Base-by-base conservation (phyloP, 2,888 invertebrate species). In the Pogonocherus hispidulus region DNA sequence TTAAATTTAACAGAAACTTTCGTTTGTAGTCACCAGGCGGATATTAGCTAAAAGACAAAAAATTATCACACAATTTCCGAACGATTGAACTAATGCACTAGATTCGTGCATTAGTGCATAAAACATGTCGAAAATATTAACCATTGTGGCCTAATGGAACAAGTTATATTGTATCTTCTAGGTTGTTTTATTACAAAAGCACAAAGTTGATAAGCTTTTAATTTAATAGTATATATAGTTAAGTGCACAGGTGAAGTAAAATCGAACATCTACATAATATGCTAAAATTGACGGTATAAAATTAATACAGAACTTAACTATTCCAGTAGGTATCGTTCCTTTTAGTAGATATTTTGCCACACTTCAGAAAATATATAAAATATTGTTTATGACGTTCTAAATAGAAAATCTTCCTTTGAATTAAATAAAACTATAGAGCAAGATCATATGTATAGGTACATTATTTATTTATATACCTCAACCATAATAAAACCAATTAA, bases 51-150 rank as follows among this genome's bases (percentile, higher is more conserved):
- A 23, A 27, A 23, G 23, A 49, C 32, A 52, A 52, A 52, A 52
- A 52, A 52, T 52, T 52, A 52, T 52, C 52, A 8, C 8, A 16
- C 6, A 41, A 3, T 16, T 52, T 52, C 52, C 52, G 18, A 32
- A 32, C 52, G 52, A 52, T 52, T 52, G 14, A 52, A 11, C 52
- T 52, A 52, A 52, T 32, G 14, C 27, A 32, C 2, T 22, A 22
- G 49, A 49, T 4, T 0, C 18, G 52, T 52, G 32, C 16, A 32
- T 52, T 2, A 52, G 23, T 23, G 23, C 23, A 52, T 23, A 52
- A 23, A 49, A 49, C 22, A 49, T 49, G 19, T 49, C 49, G 19
- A 49, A n/a, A n/a, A n/a, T n/a, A 49, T 52, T 52, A 5, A 27
- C 27, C 27, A 49, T 49, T 49, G 52, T 27, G 27, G 23, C 22